phyloP scores from a whole-genome alignment of 2,113 vertebrate genomes.

The Geococcyx californianus region DNA sequence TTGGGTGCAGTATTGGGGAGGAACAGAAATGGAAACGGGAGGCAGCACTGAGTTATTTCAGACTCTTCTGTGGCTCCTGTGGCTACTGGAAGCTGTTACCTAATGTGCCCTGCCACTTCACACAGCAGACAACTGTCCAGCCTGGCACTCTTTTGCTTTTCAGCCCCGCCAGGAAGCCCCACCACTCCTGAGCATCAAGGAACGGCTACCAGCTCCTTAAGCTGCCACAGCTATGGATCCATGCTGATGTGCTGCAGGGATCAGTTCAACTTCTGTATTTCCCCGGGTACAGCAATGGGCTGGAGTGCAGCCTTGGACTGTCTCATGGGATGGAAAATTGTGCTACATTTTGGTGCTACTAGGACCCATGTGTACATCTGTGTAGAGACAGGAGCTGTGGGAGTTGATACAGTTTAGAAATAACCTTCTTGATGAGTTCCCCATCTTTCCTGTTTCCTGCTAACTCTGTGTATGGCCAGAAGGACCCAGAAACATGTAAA shows the following conservation, averaged over 20 bases:
- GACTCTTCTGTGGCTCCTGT: background rate
- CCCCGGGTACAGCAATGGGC: background rate
- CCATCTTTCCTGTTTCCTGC: background rate
- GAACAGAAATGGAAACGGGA: background rate
- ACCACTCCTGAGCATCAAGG: background rate
- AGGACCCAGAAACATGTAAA: background rate
- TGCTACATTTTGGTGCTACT: background rate
- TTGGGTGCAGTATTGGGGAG: rapidly evolving
- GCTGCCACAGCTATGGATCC: background rate
- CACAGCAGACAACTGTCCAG: background rate
- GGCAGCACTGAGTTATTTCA: background rate
- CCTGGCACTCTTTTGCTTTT: background rate
- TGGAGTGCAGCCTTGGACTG: background rate
- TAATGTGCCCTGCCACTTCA: background rate
- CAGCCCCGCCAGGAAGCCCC: background rate
- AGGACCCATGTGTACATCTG: background rate
- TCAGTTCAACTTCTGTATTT: background rate
- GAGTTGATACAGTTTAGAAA: background rate
- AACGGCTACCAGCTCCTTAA: background rate
- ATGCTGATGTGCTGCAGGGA: too few species aligned
- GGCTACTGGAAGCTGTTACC: background rate
- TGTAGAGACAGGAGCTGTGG: background rate
- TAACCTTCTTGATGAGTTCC: background rate
- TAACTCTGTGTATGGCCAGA: background rate
- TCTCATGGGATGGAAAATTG: background rate